phyloP scores from a whole-genome alignment of 2,888 invertebrate genomes.

The Hanleya hanleyi region DNA sequence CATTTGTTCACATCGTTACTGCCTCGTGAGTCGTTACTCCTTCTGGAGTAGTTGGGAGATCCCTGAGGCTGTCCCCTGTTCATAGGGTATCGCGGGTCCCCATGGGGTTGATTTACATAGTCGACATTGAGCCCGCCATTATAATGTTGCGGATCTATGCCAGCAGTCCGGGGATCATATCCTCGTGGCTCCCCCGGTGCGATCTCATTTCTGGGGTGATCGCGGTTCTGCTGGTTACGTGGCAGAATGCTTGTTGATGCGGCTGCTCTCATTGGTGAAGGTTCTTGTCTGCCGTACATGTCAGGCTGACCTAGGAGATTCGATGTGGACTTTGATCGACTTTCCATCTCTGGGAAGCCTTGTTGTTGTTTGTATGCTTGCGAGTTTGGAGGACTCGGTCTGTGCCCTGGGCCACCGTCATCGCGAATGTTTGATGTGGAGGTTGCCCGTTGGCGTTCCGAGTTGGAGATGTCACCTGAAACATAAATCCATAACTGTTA shows the following conservation, averaged over 20 bases:
- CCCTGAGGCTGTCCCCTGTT: slow-evolving; percentile 6
- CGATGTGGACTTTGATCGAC: slow-evolving; percentile 41
- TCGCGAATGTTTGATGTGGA: slow-evolving; percentile 13
- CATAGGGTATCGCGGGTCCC: slow-evolving; percentile 34
- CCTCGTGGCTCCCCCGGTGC: background rate
- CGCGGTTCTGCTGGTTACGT: background rate
- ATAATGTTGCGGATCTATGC: slow-evolving; percentile 30
- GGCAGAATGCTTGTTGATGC: slow-evolving; percentile 5
- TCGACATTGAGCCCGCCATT: slow-evolving; percentile 47
- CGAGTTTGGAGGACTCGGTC: background rate
- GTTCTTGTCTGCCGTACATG: slow-evolving; percentile 1
- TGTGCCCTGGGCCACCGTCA: slow-evolving; percentile 20
- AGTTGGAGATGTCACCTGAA: background rate
- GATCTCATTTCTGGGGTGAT: background rate
- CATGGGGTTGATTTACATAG: slow-evolving; percentile 63
- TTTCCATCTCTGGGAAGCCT: slow-evolving; percentile 78
- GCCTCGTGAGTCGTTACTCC: slow-evolving; percentile 31
- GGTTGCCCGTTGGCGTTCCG: slow-evolving; percentile 7
- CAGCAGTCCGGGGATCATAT: background rate
- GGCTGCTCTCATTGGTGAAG: background rate
- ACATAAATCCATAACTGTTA: no score
- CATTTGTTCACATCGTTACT: slow-evolving; percentile 26
- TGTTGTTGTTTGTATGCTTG: background rate
- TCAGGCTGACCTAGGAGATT: slow-evolving; percentile 34
- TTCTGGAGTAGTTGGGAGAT: slow-evolving; percentile 14